phyloP scores from a whole-genome alignment of 1,140 invertebrate species.

The Brachionus manjavacas region DNA sequence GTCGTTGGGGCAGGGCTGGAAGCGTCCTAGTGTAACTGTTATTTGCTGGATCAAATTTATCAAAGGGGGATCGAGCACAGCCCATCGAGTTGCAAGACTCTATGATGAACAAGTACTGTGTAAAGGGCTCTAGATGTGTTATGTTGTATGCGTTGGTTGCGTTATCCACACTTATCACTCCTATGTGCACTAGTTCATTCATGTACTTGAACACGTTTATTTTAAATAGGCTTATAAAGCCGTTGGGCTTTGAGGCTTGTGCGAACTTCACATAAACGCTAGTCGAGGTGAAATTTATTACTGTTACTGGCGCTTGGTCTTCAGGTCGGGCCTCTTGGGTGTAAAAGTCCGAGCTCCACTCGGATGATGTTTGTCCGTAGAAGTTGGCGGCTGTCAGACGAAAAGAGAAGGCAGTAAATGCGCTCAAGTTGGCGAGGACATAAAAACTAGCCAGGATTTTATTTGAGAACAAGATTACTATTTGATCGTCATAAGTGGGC shows the following conservation, averaged over 20 bases:
- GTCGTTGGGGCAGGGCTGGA: not conserved
- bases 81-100: slow-evolving; percentile 51
- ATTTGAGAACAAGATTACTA: not conserved
- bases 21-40: slow-evolving; percentile 4
- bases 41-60: not conserved
- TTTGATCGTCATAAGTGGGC: not conserved
- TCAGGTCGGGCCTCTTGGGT: not conserved
- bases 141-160: slow-evolving; percentile 30
- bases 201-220: slow-evolving; percentile 4
- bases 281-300: not conserved
- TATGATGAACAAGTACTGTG: slow-evolving; percentile 50
- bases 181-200: not conserved
- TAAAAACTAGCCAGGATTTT: not conserved
- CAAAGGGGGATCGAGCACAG: slow-evolving; percentile 44
- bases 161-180: not conserved
- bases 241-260: not conserved
- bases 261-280: not conserved
- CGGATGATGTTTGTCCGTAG: not conserved
- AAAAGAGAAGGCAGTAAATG: slow-evolving; percentile 39
- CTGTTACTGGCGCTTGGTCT: not conserved
- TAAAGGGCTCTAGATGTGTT: slow-evolving; percentile 49
- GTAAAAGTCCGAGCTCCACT: slow-evolving; percentile 20
- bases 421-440: not conserved
- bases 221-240: not conserved
- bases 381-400: not conserved